Base-by-base conservation (phyloP, 1,140 invertebrate species). In the Drosophila nigrodunni region DNA sequence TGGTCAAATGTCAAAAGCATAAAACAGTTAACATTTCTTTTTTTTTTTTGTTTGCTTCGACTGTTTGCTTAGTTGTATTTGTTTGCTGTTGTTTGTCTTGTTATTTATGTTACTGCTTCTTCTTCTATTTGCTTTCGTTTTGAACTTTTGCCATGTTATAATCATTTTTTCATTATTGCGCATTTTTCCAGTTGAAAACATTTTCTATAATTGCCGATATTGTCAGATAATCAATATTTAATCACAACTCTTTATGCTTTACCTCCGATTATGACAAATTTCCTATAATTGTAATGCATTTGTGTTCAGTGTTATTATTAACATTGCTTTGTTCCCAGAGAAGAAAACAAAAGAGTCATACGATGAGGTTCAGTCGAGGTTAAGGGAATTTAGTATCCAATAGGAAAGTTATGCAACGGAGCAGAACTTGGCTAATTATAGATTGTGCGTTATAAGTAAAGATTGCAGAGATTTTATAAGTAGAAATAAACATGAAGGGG, bases 141-240 rank as follows among this genome's bases (percentile, higher is more conserved):
- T 68, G 69, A 77, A 71, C 82, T 77, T 76, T 59, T 61, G 55
- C 59, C 30, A 65, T 55, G 74, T 86, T 81, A 86, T 81, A 72
- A 74, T 52, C 77, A 81, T 80, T 70, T 77, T 77, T 64, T 77
- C 71, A 82, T 82, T 82, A 78, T 82, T 59, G 75, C 75, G 55
- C 74, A 71, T 78, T 82, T 78, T 82, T 54, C 43, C 81, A 74
- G 60, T 64, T 80, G 60, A 80, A 80, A 74, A 55, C 77, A 47
- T 70, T 85, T 85, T 59, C 46, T 44, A 64, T 66, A 77, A 77
- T 81, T 77, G 37, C 37, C 61, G 21, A 52, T 62, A 41, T 21
- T 46, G 11, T 15, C 43, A 39, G 61, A 50, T 75, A 85, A 81
- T 85, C 81, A 79, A 80, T 86, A 81, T 68, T 86, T 85, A 85